phyloP scores from a whole-genome alignment of 2,797 vertebrate species.

The Argentina silus region DNA sequence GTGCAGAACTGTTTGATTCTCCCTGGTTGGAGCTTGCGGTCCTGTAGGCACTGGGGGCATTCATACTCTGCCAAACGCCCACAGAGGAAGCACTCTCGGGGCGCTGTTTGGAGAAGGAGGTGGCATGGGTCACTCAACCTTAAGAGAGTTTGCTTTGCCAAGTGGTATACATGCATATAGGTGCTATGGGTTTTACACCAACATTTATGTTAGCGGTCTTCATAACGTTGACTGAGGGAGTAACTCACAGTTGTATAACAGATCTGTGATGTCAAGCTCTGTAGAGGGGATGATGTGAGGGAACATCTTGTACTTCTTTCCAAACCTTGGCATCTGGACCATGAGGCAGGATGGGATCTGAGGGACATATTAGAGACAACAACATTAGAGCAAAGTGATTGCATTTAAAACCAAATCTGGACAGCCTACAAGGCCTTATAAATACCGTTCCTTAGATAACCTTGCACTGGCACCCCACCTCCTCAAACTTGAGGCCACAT shows the following conservation, averaged over 20 bases:
- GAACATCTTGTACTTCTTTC: constrained; percentile 86
- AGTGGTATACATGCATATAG: background rate
- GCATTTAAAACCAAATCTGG: background rate
- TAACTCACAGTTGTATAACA: constrained; percentile 78
- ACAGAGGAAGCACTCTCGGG: constrained; percentile 79
- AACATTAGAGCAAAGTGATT: background rate
- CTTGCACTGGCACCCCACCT: constrained; percentile 59
- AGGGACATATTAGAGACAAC: constrained; percentile 7
- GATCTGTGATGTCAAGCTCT: constrained; percentile 81
- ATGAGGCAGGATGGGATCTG: constrained; percentile 82
- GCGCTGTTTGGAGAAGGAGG: constrained; percentile 59
- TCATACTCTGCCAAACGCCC: constrained; percentile 71
- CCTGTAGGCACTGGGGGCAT: constrained; percentile 78
- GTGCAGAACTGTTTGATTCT: constrained; percentile 80
- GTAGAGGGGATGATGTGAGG: constrained; percentile 81
- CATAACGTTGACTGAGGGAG: background rate
- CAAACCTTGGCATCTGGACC: constrained; percentile 85
- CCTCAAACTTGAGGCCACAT: constrained; percentile 80
- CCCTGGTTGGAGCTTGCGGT: constrained; percentile 77
- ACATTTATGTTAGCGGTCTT: background rate
- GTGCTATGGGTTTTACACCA: background rate
- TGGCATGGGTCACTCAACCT: constrained; percentile 2
- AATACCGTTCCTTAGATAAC: background rate
- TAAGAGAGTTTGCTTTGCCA: background rate
- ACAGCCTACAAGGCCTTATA: background rate